Percentiles rank a stretch among this genome's conserved stretches.
phyloP scores from a whole-genome alignment of 1,140 invertebrate species.

The Papilio xuthus region DNA sequence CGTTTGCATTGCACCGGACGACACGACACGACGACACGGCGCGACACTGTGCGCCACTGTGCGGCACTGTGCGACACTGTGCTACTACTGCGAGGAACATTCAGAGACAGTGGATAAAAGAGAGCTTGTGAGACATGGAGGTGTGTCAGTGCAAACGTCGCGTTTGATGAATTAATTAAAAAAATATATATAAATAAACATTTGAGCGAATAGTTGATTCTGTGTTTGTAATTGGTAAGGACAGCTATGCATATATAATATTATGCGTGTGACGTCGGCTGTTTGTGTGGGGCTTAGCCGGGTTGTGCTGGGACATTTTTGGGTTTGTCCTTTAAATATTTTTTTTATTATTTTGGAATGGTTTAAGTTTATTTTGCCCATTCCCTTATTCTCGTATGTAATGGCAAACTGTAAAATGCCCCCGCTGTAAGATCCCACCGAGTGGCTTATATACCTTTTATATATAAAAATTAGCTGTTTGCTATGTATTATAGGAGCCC shows the following conservation, averaged over 20 bases:
- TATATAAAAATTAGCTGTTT: conserved; percentile 12
- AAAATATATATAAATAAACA: conserved; percentile 28
- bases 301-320: conserved; percentile 11
- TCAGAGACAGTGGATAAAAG: background rate
- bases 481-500: conserved; percentile 17
- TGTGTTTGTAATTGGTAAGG: conserved; percentile 73
- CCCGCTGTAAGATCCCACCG: background rate
- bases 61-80: background rate
- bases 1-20: conserved; percentile 58
- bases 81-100: background rate
- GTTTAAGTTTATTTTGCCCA: background rate
- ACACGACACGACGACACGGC: conserved; percentile 21
- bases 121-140: conserved; percentile 41
- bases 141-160: conserved; percentile 66
- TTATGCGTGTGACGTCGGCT: conserved; percentile 58
- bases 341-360: conserved; percentile 23
- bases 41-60: background rate
- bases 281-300: conserved; percentile 42
- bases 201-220: conserved; percentile 67
- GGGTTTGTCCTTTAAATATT: conserved; percentile 30
- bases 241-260: conserved; percentile 69
- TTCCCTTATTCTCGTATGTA: conserved; percentile 1
- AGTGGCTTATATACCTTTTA: conserved; percentile 17
- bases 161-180: conserved; percentile 41
- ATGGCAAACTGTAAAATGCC: conserved; percentile 28